These are phyloP conservation scores for Rhamphomyia laevipes DNA, from an alignment of 2,888 invertebrate species.

Conservation along the genomic window DNA sequence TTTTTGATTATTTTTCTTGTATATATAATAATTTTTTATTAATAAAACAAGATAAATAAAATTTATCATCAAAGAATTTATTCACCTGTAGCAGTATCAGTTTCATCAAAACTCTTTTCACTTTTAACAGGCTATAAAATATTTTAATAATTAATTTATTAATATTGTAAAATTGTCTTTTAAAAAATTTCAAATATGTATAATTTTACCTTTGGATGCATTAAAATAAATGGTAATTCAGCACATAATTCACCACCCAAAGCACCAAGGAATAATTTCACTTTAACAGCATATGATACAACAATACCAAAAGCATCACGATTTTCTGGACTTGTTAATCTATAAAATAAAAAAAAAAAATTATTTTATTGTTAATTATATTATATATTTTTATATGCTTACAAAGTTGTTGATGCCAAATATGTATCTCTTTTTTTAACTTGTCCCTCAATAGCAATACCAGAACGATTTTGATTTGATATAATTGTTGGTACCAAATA, in stretches of 20 bases:
- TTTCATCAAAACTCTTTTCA: no score
- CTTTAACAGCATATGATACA: slow-evolving; percentile 90
- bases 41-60: no score
- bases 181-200: no score
- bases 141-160: no score
- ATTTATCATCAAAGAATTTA: no score
- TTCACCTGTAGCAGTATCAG: no score
- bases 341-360: slow-evolving; percentile 22
- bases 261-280: slow-evolving; percentile 85
- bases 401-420: slow-evolving; percentile 87
- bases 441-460: slow-evolving; percentile 85
- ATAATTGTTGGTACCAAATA: slow-evolving; percentile 67
- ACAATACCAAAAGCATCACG: slow-evolving; percentile 91
- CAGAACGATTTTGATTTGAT: slow-evolving; percentile 71
- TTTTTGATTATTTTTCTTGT: no score
- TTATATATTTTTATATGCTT: slow-evolving; percentile 33
- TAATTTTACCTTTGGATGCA: slow-evolving; percentile 58
- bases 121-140: no score
- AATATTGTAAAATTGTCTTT: no score
- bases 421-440: slow-evolving; percentile 72
- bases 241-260: slow-evolving; percentile 86
- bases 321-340: slow-evolving; percentile 63
- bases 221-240: slow-evolving; percentile 81
- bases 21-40: no score
- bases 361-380: neutral